phyloP scores from a whole-genome alignment of 1,140 invertebrate genomes.

The Drosophila ohnishii region DNA sequence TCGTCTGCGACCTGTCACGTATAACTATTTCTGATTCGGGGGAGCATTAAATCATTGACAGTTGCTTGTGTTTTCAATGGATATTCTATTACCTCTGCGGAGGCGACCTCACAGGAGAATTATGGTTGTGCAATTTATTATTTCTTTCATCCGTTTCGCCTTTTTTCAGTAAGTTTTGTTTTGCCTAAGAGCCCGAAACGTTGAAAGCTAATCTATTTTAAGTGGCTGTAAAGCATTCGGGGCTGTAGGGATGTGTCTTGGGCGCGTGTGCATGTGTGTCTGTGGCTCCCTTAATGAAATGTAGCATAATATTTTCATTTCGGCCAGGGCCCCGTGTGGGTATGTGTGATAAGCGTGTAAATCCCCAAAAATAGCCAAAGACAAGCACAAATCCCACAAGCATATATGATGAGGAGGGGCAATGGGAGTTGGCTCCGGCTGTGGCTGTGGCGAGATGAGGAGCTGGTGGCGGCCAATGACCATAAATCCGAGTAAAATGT shows the following conservation, averaged over 20 bases:
- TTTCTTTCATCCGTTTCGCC: slow-evolving; percentile 14
- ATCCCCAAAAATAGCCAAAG: slow-evolving; percentile 75
- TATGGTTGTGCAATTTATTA: slow-evolving; percentile 68
- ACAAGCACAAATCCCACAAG: slow-evolving; percentile 52
- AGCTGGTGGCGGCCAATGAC: slow-evolving; percentile 63
- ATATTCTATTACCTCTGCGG: slow-evolving; percentile 56
- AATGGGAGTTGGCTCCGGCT: slow-evolving; percentile 30
- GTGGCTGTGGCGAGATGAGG: slow-evolving; percentile 24
- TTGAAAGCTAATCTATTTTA: slow-evolving; percentile 79
- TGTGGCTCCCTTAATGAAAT: slow-evolving; percentile 62
- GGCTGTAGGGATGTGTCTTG: slow-evolving; percentile 12
- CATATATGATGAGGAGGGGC: slow-evolving; percentile 28
- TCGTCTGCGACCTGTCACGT: slow-evolving; percentile 46
- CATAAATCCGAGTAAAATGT: slow-evolving; percentile 81
- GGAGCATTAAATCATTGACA: slow-evolving; percentile 75
- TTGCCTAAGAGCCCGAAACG: slow-evolving; percentile 41
- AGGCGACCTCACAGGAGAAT: slow-evolving; percentile 30
- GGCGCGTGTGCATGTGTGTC: slow-evolving; percentile 11
- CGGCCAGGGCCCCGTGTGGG: slow-evolving; percentile 36
- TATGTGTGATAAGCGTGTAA: slow-evolving; percentile 73
- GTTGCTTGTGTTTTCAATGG: slow-evolving; percentile 74
- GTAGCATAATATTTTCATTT: slow-evolving; percentile 78
- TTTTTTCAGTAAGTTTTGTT: slow-evolving; percentile 38
- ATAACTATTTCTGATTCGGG: slow-evolving; percentile 53
- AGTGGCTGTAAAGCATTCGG: slow-evolving; percentile 72